These are phyloP conservation scores for Anastrepha ludens DNA, from an alignment of 1,140 invertebrate species.

Conservation along the genomic window DNA sequence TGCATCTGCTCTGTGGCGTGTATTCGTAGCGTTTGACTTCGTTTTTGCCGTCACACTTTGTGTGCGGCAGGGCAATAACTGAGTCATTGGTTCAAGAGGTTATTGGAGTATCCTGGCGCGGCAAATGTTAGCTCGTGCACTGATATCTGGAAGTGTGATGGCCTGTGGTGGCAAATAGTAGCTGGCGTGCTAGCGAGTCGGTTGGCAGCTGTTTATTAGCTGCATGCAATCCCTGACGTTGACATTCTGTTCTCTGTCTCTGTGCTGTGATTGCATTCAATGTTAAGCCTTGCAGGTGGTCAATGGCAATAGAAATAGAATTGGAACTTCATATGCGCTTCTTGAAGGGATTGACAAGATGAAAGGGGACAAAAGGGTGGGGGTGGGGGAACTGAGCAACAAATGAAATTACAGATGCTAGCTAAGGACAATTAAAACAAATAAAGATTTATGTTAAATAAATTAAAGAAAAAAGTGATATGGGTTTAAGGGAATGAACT, in stretches of 20 bases:
- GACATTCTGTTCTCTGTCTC: slow-evolving; percentile 8
- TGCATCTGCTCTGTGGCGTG: neutral
- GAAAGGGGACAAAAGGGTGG: neutral
- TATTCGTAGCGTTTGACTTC: slow-evolving; percentile 29
- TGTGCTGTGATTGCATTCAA: slow-evolving; percentile 24
- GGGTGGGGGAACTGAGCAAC: too few species aligned
- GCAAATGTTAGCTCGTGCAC: neutral
- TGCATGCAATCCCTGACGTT: slow-evolving; percentile 4
- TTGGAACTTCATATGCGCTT: neutral
- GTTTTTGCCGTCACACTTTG: slow-evolving; percentile 21
- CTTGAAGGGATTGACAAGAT: neutral
- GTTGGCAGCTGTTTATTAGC: slow-evolving; percentile 33
- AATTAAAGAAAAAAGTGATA: too few species aligned
- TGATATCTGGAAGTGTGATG: neutral
- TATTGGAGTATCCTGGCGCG: slow-evolving; percentile 53
- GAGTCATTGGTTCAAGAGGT: slow-evolving; percentile 56
- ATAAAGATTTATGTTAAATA: too few species aligned
- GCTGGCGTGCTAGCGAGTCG: neutral
- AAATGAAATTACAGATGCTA: too few species aligned
- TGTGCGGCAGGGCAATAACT: neutral
- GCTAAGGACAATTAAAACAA: too few species aligned
- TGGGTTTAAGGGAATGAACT: too few species aligned
- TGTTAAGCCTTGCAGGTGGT: slow-evolving; percentile 31
- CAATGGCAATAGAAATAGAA: slow-evolving; percentile 42
- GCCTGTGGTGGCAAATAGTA: neutral